Conservation (phyloP, 2,797 vertebrate species). For the Gymnodraco acuticeps region DNA sequence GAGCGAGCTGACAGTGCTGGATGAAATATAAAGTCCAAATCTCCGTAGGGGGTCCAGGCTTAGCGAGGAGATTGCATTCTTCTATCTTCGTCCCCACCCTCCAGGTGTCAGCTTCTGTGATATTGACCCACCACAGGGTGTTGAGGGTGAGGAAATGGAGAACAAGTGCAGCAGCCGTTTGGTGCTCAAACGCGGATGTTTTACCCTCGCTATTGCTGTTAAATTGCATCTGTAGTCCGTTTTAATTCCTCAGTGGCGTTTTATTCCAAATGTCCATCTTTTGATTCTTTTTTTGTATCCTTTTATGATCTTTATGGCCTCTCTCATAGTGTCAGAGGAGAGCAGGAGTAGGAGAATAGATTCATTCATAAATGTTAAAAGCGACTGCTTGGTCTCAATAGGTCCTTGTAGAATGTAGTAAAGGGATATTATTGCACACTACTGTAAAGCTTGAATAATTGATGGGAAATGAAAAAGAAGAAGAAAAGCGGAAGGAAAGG, state of each 20-base stretch:
- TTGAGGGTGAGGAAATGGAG: constrained; percentile 26
- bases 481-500: constrained; percentile 8
- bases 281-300: neutral
- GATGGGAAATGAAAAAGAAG: constrained; percentile 36
- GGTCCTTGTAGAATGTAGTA: constrained; percentile 31
- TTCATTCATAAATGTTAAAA: constrained; percentile 63
- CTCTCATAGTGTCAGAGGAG: constrained; percentile 40
- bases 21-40: constrained; percentile 65
- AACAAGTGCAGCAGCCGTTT: constrained; percentile 27
- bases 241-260: constrained; percentile 23
- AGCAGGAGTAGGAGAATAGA: constrained; percentile 44
- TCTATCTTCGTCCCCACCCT: constrained; percentile 56
- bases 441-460: constrained; percentile 68
- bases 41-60: constrained; percentile 63
- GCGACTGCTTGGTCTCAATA: constrained; percentile 34
- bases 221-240: constrained; percentile 12
- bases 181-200: constrained; percentile 31
- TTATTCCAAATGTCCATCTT: constrained; percentile 9
- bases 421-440: constrained; percentile 49
- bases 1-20: constrained; percentile 49
- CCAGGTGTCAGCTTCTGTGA: constrained; percentile 52
- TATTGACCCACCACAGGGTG: constrained; percentile 61
- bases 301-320: constrained; percentile 27
- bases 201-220: constrained; percentile 20
- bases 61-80: constrained; percentile 71